Percentiles rank a stretch among this genome's conserved stretches.
These are phyloP conservation scores for Sebastes vulpes DNA, from an alignment of 2,797 vertebrate species.

Conservation along the genomic window DNA sequence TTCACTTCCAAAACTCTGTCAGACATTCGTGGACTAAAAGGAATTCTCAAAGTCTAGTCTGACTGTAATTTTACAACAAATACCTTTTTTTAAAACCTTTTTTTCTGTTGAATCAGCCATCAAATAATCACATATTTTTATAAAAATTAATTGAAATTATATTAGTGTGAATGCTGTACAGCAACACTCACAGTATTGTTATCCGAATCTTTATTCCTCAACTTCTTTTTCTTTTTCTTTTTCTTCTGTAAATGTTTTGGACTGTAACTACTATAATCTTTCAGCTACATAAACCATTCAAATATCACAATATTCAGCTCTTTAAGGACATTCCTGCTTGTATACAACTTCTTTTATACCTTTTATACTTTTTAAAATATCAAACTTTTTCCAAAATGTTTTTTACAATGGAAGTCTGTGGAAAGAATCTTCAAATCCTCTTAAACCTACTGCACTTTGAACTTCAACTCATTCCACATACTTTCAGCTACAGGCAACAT, in stretches of 20 bases:
- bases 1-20: constrained; percentile 11
- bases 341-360: too few species aligned
- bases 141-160: not conserved
- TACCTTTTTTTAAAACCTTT: not conserved
- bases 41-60: not conserved
- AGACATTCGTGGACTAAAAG: not conserved
- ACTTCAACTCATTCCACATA: not conserved
- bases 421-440: not conserved
- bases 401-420: not conserved
- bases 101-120: not conserved
- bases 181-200: too few species aligned
- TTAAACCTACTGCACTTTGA: not conserved
- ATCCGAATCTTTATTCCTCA: too few species aligned
- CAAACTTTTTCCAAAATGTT: not conserved
- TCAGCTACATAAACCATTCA: not conserved
- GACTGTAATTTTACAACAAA: not conserved
- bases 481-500: not conserved
- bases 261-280: too few species aligned
- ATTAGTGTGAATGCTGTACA: not conserved
- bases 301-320: not conserved
- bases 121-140: not conserved
- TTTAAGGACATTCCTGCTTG: not conserved
- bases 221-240: too few species aligned
- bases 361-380: not conserved
- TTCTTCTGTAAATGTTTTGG: too few species aligned